Base-by-base conservation (phyloP, 2,888 invertebrate species). In the Drosophila mercatorum region DNA sequence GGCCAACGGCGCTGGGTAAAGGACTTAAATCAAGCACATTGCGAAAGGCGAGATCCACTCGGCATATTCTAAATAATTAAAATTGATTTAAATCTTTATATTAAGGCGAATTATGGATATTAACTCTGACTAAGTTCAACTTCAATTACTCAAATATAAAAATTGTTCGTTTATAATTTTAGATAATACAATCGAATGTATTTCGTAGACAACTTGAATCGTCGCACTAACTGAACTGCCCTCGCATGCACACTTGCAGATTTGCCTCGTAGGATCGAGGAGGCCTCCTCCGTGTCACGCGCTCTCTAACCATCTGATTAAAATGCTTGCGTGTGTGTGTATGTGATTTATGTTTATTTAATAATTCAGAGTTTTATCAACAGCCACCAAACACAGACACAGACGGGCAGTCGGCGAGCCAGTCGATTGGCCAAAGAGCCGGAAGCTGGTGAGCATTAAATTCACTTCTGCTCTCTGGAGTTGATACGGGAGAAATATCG, bases 311-410 rank as follows among this genome's bases (percentile, higher is more conserved):
- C 53, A 57, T 68, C 64, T 60, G 69, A 71, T 68, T 53, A 59
- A 51, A 72, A 68, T 64, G 69, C 46, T 36, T 38, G 62, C 61
- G 51, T 65, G 60, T 56, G 44, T 70, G 17, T 53, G 5, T 52
- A 1, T 63, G 74, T 85, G 89, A 85, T 85, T 89, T 87, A 89
- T 85, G 89, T 87, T 71, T 83, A 80, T 87, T 89, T 89, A 85
- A 85, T 89, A 85, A 81, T 87, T 85, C 89, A 83, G 80, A 68
- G 65, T 83, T 71, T 89, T 85, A 89, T 89, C 85, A 64, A 69
- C 73, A 68, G 57, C 79, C 74, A 74, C 58, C 63, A 72, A 60
- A 40, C 65, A 47, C 55, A 65, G 8, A 36, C 61, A 14, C 36
- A 47, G 49, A 17, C 49, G 17, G 22, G 8, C 34, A 40, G 56